These are phyloP conservation scores for Syngnathus rostellatus DNA, from an alignment of 2,797 vertebrate species.

Conservation along the genomic window DNA sequence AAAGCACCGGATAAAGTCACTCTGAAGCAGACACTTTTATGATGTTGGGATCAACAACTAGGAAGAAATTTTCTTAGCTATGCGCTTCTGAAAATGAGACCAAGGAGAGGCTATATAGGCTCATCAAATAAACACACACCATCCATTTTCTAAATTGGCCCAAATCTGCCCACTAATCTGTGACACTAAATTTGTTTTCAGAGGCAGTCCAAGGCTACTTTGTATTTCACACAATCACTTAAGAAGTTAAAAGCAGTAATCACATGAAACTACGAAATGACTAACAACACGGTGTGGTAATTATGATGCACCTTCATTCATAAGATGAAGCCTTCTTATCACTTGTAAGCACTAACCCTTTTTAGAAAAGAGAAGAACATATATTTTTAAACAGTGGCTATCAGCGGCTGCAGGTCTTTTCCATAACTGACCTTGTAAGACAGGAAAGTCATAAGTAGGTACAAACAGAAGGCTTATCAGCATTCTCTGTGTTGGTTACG, in stretches of 20 bases:
- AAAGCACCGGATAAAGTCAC: no score
- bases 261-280: background rate
- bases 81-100: no score
- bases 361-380: background rate
- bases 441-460: background rate
- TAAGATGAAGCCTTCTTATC: background rate
- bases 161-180: no score
- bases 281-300: background rate
- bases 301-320: background rate
- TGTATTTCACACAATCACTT: background rate
- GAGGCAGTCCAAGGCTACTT: background rate
- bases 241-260: background rate
- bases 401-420: background rate
- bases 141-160: no score
- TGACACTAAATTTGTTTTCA: no score
- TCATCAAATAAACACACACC: no score
- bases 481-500: background rate
- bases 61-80: no score
- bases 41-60: no score
- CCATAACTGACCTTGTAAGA: background rate
- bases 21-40: no score
- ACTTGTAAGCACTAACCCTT: background rate
- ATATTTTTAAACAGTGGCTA: background rate
- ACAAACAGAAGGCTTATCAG: conserved; percentile 36
- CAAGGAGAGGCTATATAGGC: no score